Percentiles rank a stretch among this genome's conserved stretches.
Conservation (phyloP, 2,113 vertebrate genomes). For the Lepisosteus osseus region DNA sequence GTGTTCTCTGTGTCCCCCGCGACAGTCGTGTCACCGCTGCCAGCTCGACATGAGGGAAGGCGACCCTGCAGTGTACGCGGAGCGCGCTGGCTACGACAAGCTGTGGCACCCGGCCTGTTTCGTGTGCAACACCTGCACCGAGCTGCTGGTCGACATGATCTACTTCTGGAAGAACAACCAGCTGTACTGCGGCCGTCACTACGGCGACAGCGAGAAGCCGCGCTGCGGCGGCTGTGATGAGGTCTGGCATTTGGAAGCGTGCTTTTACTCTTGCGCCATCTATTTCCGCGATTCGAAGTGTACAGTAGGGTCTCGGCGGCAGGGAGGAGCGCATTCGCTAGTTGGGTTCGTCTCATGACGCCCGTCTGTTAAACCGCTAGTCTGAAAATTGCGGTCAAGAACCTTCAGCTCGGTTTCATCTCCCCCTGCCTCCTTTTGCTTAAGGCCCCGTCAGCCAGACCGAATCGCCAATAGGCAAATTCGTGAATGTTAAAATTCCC, state of each 20-base stretch:
- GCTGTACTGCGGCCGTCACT: conserved; percentile 94
- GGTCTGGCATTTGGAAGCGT: conserved; percentile 53
- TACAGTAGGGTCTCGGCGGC: too few relatives aligned
- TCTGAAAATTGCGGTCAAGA: too few relatives aligned
- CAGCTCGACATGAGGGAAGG: conserved; percentile 79
- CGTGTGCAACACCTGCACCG: conserved; percentile 78
- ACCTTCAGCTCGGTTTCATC: too few relatives aligned
- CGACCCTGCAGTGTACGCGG: conserved; percentile 89
- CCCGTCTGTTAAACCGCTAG: too few relatives aligned
- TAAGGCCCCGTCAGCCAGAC: too few relatives aligned
- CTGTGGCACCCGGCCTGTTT: conserved; percentile 96
- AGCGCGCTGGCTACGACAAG: conserved; percentile 89
- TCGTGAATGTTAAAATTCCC: too few relatives aligned
- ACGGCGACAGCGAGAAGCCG: conserved; percentile 95
- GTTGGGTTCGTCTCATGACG: too few relatives aligned
- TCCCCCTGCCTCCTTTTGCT: too few relatives aligned
- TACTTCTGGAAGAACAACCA: conserved; percentile 97
- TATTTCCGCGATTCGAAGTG: too few relatives aligned
- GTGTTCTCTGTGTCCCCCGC: background rate
- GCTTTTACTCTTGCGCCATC: too few relatives aligned
- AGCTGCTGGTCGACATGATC: conserved; percentile 97
- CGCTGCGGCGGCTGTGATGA: conserved; percentile 96
- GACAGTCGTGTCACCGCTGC: conserved; percentile 82
- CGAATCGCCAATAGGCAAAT: too few relatives aligned
- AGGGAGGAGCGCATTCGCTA: too few relatives aligned